Evolutionary conservation across 1,140 invertebrate species (phyloP).

Genomic region (Cydia strobilella): DNA sequence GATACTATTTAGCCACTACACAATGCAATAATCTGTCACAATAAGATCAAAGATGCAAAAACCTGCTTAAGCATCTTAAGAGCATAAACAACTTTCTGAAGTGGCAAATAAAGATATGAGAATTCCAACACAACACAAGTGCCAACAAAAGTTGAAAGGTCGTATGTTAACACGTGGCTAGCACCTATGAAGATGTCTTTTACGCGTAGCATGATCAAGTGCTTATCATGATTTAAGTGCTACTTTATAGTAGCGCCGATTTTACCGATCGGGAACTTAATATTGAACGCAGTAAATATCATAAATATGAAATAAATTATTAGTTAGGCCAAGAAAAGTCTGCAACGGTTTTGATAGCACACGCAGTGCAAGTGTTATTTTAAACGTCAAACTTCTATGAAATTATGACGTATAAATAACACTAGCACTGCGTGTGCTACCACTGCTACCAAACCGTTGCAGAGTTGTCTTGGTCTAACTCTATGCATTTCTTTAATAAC

Average conservation of each 20-base stretch:
- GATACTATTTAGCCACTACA: background rate
- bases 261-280: background rate
- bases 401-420: no score
- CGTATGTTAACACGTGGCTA: background rate
- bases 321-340: no score
- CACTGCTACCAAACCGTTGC: no score
- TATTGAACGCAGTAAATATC: no score
- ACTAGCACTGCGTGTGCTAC: no score
- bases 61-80: background rate
- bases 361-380: no score
- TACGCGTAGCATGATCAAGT: background rate
- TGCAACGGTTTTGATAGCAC: no score
- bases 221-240: background rate
- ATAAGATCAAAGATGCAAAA: background rate
- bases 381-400: no score
- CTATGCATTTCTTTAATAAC: no score
- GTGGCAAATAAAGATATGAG: conserved; percentile 3
- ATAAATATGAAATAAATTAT: no score
- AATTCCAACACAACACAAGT: background rate
- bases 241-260: background rate
- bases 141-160: background rate
- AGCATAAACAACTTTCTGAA: background rate
- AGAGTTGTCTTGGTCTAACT: no score
- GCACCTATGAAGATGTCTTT: background rate
- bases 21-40: background rate